Evolutionary conservation across 2,888 invertebrate genomes (phyloP).

Genomic region (Nephrocerus scutellatus): DNA sequence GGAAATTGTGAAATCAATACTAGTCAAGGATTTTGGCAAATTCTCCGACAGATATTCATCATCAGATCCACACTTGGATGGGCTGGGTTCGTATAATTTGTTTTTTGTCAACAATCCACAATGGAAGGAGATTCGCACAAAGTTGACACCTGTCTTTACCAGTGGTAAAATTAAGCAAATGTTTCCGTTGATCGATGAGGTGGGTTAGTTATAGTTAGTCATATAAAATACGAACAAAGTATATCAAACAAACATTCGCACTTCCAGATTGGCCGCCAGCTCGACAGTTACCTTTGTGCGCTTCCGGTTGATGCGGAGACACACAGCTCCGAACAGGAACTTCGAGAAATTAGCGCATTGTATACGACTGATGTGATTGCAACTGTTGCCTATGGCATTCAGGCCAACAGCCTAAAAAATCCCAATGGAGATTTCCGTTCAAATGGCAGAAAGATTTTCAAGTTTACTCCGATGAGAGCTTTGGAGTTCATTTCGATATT

Average conservation of each 20-base stretch:
- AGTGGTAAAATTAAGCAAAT: constrained; percentile 45
- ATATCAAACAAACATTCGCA: constrained; percentile 8
- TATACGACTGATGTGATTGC: constrained; percentile 49
- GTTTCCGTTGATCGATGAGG: constrained; percentile 41
- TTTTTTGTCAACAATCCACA: constrained; percentile 46
- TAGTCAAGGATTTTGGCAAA: constrained; percentile 49
- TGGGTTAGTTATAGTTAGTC: too few species aligned
- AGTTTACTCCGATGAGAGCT: constrained; percentile 35
- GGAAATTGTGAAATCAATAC: constrained; percentile 46
- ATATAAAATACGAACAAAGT: too few species aligned
- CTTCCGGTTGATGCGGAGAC: constrained; percentile 28
- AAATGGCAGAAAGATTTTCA: constrained; percentile 45
- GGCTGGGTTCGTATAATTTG: constrained; percentile 44
- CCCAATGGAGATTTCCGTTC: constrained; percentile 47
- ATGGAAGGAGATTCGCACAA: constrained; percentile 47
- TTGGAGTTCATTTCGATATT: constrained; percentile 44
- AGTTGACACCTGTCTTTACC: constrained; percentile 49
- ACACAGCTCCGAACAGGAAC: constrained; percentile 32
- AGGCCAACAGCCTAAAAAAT: constrained; percentile 46
- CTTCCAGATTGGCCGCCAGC: constrained; percentile 33
- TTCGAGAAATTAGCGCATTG: constrained; percentile 41
- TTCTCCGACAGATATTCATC: constrained; percentile 39
- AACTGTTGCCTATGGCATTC: constrained; percentile 49
- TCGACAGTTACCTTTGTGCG: constrained; percentile 34
- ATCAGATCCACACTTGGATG: constrained; percentile 39